These are phyloP conservation scores for Drosophila albomicans DNA, from an alignment of 1,140 invertebrate genomes.

Conservation along the genomic window DNA sequence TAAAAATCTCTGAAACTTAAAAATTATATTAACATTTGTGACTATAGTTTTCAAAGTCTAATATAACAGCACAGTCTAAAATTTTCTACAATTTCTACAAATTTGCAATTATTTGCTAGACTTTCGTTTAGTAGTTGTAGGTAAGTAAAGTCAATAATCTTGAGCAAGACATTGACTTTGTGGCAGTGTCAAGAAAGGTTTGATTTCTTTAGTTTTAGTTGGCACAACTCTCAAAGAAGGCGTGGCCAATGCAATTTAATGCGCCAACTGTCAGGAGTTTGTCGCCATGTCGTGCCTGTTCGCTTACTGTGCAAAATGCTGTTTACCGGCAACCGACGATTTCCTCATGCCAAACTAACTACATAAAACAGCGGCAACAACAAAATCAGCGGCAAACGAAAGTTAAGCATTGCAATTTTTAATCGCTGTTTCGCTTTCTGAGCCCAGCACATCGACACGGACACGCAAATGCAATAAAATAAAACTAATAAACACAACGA, in stretches of 20 bases:
- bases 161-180: slow-evolving; percentile 18
- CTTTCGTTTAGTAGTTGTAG: not conserved
- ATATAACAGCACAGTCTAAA: too few relatives aligned
- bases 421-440: slow-evolving; percentile 78
- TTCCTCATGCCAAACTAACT: slow-evolving; percentile 58
- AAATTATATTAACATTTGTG: too few relatives aligned
- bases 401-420: slow-evolving; percentile 63
- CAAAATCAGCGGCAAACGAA: slow-evolving; percentile 55
- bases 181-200: slow-evolving; percentile 22
- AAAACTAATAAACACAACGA: not conserved
- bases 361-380: not conserved
- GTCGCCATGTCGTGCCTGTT: slow-evolving; percentile 8
- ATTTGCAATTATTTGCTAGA: not conserved
- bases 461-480: slow-evolving; percentile 61
- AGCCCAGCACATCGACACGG: slow-evolving; percentile 57
- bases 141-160: slow-evolving; percentile 9
- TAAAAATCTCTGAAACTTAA: too few relatives aligned
- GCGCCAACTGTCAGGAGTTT: slow-evolving; percentile 16
- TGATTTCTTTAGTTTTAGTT: not conserved
- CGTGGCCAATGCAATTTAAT: slow-evolving; percentile 31
- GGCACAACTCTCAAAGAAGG: not conserved
- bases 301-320: slow-evolving; percentile 12
- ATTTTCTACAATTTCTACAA: too few relatives aligned
- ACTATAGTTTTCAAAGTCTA: too few relatives aligned
- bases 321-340: slow-evolving; percentile 41